phyloP scores from a whole-genome alignment of 2,113 vertebrate species.

The Harpagus bidentatus region DNA sequence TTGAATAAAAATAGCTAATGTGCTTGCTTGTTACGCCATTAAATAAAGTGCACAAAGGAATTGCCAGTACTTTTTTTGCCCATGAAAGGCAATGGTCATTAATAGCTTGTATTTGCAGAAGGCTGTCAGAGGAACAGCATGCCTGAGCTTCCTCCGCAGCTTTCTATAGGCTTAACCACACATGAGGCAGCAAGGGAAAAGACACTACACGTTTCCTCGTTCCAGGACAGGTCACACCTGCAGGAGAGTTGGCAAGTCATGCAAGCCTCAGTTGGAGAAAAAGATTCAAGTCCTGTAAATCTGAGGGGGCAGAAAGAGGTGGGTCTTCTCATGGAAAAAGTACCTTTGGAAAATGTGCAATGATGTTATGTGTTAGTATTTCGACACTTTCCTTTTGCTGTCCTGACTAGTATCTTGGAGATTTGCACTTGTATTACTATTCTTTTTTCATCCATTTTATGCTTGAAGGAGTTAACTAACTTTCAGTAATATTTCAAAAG shows the following conservation, averaged over 20 bases:
- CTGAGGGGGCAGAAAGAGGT: background rate
- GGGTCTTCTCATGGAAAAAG: background rate
- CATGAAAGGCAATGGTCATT: constrained; percentile 33
- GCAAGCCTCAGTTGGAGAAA: background rate
- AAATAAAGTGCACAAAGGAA: constrained; percentile 33
- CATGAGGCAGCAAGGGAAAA: background rate
- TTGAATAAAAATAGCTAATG: constrained; percentile 37
- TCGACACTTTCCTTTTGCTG: background rate
- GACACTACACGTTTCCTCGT: background rate
- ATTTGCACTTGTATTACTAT: background rate
- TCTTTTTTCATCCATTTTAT: background rate
- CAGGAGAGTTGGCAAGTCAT: background rate
- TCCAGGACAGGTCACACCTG: background rate
- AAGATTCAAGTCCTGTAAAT: background rate
- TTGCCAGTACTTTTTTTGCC: constrained; percentile 16
- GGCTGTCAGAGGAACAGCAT: background rate
- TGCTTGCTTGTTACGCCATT: background rate
- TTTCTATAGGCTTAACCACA: constrained; percentile 2
- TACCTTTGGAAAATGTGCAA: background rate
- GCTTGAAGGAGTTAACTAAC: background rate
- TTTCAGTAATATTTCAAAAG: background rate
- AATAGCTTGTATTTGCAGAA: constrained; percentile 19
- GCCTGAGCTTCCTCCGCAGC: background rate
- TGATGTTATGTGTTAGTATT: background rate
- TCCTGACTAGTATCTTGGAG: background rate